These are phyloP conservation scores for Podabrus alpinus DNA, from an alignment of 2,888 invertebrate genomes.

Conservation along the genomic window DNA sequence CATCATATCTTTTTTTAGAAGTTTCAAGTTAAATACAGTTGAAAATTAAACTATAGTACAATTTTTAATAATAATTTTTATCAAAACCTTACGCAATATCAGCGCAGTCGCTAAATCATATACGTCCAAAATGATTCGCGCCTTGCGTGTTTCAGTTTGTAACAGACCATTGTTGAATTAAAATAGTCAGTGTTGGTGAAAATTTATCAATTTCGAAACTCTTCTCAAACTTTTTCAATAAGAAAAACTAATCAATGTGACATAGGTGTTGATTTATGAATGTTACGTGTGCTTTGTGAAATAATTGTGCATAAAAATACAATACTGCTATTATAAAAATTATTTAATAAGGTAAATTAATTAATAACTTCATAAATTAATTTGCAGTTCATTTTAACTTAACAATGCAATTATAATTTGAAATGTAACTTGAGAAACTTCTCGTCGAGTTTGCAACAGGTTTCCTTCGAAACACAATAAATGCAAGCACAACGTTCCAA, in stretches of 20 bases:
- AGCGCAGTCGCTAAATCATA: slow-evolving; percentile 19
- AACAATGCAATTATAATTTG: neutral
- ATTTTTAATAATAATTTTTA: slow-evolving; percentile 1
- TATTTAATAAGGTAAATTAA: neutral
- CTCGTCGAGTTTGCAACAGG: neutral
- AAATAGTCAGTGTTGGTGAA: slow-evolving; percentile 1
- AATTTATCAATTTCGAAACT: neutral
- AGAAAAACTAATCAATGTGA: neutral
- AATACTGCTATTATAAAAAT: neutral
- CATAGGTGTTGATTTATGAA: neutral
- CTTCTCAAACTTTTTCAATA: neutral
- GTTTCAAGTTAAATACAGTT: neutral
- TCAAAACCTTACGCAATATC: neutral
- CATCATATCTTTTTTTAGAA: neutral
- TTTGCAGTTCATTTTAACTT: neutral
- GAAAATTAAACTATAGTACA: neutral
- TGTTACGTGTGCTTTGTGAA: neutral
- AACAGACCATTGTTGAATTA: slow-evolving; percentile 21
- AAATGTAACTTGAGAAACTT: neutral
- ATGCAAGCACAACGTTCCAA: neutral
- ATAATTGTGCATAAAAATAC: neutral
- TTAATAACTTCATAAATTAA: neutral
- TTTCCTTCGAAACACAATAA: neutral
- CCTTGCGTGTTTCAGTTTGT: slow-evolving; percentile 22
- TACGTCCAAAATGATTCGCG: slow-evolving; percentile 17